Conservation (phyloP, 2,888 invertebrate genomes). For the Hyalella azteca region DNA sequence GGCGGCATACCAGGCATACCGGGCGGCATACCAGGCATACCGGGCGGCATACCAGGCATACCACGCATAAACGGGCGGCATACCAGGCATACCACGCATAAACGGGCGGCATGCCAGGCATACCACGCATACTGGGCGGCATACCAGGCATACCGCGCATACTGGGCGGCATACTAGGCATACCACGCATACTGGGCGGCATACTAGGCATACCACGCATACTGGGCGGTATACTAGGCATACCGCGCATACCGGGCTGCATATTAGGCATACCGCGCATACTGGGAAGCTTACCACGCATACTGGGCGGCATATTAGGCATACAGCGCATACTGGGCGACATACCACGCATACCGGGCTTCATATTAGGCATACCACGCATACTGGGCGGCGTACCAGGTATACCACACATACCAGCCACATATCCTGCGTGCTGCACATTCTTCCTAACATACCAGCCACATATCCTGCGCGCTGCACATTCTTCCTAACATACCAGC, state of each 20-base stretch:
- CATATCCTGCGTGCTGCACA: neutral
- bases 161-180: neutral
- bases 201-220: neutral
- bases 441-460: neutral
- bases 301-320: neutral
- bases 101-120: neutral
- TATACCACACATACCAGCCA: slow-evolving; percentile 1
- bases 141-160: neutral
- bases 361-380: neutral
- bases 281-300: neutral
- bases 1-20: too few relatives aligned
- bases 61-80: too few relatives aligned
- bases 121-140: neutral
- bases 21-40: neutral
- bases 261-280: neutral
- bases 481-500: slow-evolving; percentile 4
- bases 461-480: neutral
- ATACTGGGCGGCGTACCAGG: too few relatives aligned
- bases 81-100: neutral
- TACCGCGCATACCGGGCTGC: neutral
- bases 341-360: neutral
- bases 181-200: neutral
- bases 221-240: neutral
- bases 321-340: neutral
- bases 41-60: neutral